Conservation (phyloP, 2,797 vertebrate species). For the Sternotherus odoratus region DNA sequence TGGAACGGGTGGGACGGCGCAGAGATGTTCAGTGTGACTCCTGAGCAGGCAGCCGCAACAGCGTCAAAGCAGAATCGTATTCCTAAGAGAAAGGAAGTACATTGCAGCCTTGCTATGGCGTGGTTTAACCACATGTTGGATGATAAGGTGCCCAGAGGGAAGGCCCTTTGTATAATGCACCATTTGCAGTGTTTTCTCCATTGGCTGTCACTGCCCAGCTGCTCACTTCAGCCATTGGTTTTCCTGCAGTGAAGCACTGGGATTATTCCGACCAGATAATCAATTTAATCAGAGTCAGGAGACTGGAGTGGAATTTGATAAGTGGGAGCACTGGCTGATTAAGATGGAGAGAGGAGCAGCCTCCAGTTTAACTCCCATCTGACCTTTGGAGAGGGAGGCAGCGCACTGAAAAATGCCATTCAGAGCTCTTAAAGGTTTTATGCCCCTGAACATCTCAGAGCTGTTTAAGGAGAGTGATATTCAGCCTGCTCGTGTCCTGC, state of each 20-base stretch:
- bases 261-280: conserved; percentile 55
- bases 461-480: conserved; percentile 68
- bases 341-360: conserved; percentile 65
- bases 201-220: neutral
- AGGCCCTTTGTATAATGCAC: fast-evolving
- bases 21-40: neutral
- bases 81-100: neutral
- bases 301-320: conserved; percentile 54
- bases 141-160: neutral
- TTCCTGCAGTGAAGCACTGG: neutral
- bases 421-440: conserved; percentile 70
- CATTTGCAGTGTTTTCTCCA: neutral
- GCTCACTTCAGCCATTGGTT: neutral
- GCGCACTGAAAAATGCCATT: conserved; percentile 56
- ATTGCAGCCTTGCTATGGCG: neutral
- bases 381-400: conserved; percentile 60
- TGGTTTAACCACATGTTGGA: neutral
- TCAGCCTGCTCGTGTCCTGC: conserved; percentile 67
- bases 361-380: conserved; percentile 69
- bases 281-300: neutral
- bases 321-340: conserved; percentile 34
- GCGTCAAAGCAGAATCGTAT: neutral
- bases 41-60: neutral
- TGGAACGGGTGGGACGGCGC: neutral
- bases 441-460: conserved; percentile 56